Percentiles rank a stretch among this genome's conserved stretches.
Evolutionary conservation across 2,113 vertebrate genomes (phyloP).

Genomic region (Datnioides undecimradiatus): DNA sequence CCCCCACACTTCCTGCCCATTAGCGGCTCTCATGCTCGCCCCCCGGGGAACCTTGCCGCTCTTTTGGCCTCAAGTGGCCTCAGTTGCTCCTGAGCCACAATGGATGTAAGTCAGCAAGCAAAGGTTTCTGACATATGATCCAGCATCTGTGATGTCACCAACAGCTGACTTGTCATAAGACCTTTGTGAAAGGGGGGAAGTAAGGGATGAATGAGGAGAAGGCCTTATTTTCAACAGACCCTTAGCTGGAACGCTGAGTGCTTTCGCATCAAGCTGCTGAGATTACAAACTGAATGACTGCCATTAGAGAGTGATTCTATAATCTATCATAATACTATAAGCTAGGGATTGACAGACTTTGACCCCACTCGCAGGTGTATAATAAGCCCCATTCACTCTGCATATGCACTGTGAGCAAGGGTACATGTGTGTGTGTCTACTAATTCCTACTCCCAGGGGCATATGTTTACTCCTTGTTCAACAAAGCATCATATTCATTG

Average conservation of each 20-base stretch:
- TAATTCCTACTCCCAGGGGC: constrained; percentile 87
- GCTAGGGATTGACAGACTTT: constrained; percentile 94
- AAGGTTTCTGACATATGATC: constrained; percentile 89
- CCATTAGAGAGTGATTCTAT: constrained; percentile 94
- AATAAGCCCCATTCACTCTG: constrained; percentile 93
- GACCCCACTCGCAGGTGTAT: constrained; percentile 92
- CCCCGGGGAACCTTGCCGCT: constrained; percentile 40
- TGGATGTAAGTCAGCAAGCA: constrained; percentile 86
- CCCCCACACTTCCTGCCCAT: constrained; percentile 56
- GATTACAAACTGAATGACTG: constrained; percentile 91
- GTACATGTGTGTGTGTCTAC: constrained; percentile 65
- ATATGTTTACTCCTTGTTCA: constrained; percentile 89
- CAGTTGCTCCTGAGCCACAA: constrained; percentile 67
- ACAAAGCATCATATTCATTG: constrained; percentile 94
- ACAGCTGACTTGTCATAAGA: constrained; percentile 95
- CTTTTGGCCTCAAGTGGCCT: constrained; percentile 73
- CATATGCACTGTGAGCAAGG: constrained; percentile 84
- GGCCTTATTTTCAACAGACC: constrained; percentile 77
- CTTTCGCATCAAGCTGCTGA: constrained; percentile 71
- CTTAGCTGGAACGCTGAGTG: constrained; percentile 73
- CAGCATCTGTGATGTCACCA: constrained; percentile 87
- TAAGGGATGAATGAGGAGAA: constrained; percentile 71
- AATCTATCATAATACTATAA: constrained; percentile 97
- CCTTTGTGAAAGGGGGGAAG: constrained; percentile 67
- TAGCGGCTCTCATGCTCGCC: constrained; percentile 66